Percentiles rank a stretch among this genome's conserved stretches.
Evolutionary conservation across 2,113 vertebrate species (phyloP).

Genomic region (Chionomys nivalis): DNA sequence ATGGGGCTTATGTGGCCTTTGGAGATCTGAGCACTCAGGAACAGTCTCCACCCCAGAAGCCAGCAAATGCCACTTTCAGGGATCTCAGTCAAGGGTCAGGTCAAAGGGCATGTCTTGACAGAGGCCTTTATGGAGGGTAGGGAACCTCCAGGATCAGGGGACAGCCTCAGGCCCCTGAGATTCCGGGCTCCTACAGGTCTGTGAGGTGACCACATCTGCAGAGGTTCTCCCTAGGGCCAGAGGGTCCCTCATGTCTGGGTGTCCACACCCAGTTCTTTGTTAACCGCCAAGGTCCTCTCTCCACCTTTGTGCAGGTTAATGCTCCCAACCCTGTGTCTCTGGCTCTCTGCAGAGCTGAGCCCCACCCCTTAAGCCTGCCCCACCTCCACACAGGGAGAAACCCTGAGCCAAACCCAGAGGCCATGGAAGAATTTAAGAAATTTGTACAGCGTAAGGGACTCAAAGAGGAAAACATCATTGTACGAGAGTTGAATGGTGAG

Average conservation of each 20-base stretch:
- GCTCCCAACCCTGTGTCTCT: rapidly evolving
- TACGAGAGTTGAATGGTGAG: background rate
- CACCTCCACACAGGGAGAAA: background rate
- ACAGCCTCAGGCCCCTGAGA: no score
- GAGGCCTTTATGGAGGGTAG: no score
- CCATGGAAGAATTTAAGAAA: conserved; percentile 37
- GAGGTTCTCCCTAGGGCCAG: no score
- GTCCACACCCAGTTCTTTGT: rapidly evolving
- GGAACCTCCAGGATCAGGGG: background rate
- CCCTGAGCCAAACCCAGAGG: background rate
- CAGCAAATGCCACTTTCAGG: background rate
- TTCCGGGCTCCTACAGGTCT: background rate
- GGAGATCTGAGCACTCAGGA: background rate
- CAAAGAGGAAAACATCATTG: background rate
- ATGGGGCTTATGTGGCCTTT: background rate
- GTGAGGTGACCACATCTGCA: background rate
- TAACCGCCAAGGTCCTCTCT: background rate
- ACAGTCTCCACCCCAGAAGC: no score
- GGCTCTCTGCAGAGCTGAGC: no score
- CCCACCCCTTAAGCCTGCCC: background rate
- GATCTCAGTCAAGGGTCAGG: background rate
- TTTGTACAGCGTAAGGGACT: background rate
- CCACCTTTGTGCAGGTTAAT: rapidly evolving
- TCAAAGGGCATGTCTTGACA: background rate
- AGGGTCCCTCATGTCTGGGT: no score